These are phyloP conservation scores for Drosophila engyochracea DNA, from an alignment of 2,888 invertebrate species.

Conservation along the genomic window DNA sequence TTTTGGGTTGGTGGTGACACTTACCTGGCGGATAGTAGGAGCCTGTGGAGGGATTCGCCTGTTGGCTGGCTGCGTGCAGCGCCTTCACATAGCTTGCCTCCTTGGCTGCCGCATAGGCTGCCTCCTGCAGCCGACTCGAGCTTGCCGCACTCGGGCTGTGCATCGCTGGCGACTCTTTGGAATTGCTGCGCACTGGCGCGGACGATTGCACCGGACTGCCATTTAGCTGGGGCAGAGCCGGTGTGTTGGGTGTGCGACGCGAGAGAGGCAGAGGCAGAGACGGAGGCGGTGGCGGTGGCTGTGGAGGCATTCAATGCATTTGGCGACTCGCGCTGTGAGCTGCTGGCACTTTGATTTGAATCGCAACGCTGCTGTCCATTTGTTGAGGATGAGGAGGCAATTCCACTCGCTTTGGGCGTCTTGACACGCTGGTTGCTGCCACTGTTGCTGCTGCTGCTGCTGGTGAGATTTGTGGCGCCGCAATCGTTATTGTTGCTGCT, in stretches of 20 bases:
- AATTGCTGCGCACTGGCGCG: constrained; percentile 77
- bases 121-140: constrained; percentile 72
- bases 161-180: constrained; percentile 82
- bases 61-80: constrained; percentile 82
- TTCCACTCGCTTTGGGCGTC: constrained; percentile 62
- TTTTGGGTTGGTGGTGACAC: constrained; percentile 6
- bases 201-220: constrained; percentile 72
- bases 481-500: constrained; percentile 67
- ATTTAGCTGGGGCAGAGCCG: constrained; percentile 46
- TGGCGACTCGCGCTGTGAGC: constrained; percentile 85
- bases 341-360: constrained; percentile 91
- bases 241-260: constrained; percentile 47
- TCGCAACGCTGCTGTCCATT: constrained; percentile 87
- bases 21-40: constrained; percentile 86
- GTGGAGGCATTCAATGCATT: constrained; percentile 59
- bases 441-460: constrained; percentile 31
- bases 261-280: constrained; percentile 7
- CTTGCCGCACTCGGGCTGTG: constrained; percentile 77
- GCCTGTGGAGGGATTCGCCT: constrained; percentile 68
- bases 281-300: constrained; percentile 52
- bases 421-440: constrained; percentile 61
- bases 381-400: constrained; percentile 34
- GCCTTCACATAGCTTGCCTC: constrained; percentile 84
- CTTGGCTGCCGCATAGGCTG: constrained; percentile 80
- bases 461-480: constrained; percentile 69